phyloP scores from a whole-genome alignment of 2,797 vertebrate species.

The Poliocrania exsul region DNA sequence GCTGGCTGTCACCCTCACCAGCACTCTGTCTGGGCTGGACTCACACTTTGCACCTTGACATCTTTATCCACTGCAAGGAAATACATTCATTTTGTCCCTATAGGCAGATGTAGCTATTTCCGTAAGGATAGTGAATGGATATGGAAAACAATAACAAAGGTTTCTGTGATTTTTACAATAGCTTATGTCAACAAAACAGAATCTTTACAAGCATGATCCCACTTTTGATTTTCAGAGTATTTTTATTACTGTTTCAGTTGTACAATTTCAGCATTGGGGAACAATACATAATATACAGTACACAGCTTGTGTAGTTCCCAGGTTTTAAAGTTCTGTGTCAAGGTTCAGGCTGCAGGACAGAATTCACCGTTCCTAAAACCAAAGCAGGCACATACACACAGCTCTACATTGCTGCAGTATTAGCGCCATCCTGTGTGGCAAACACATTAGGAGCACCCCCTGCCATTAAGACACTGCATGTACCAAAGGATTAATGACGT shows the following conservation, averaged over 20 bases:
- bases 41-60: not conserved
- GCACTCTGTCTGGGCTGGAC: not conserved
- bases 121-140: not conserved
- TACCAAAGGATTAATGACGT: not conserved
- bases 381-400: not conserved
- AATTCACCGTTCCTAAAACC: not conserved
- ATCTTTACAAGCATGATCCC: not conserved
- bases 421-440: not conserved
- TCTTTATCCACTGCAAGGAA: not conserved
- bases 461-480: not conserved
- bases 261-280: slow-evolving; percentile 32
- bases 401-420: not conserved
- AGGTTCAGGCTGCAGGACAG: not conserved
- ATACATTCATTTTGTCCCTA: not conserved
- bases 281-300: slow-evolving; percentile 27
- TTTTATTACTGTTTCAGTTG: slow-evolving; percentile 62
- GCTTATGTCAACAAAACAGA: not conserved
- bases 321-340: not conserved
- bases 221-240: not conserved
- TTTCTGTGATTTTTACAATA: not conserved
- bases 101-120: not conserved
- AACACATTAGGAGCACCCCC: not conserved
- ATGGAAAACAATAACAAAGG: not conserved
- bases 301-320: not conserved
- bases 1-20: not conserved